These are phyloP conservation scores for Gracilinanus agilis DNA, from an alignment of 2,113 vertebrate genomes.

Conservation along the genomic window DNA sequence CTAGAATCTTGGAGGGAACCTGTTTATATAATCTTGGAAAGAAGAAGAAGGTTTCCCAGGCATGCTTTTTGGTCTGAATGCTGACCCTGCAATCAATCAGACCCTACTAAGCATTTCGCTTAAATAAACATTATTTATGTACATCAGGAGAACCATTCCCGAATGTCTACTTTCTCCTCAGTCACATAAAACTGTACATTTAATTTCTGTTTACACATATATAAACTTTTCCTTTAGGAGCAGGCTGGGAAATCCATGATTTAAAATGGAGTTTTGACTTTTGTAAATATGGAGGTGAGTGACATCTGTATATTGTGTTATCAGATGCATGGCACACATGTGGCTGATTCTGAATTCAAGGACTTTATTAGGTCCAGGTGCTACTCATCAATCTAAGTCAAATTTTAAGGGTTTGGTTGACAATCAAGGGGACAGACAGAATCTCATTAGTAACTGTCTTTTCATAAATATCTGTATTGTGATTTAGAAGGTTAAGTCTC, in stretches of 20 bases:
- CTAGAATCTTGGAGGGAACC: neutral
- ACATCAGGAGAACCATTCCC: slow-evolving; percentile 45
- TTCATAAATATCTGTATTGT: slow-evolving; percentile 36
- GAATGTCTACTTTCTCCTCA: slow-evolving; percentile 50
- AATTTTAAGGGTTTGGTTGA: slow-evolving; percentile 41
- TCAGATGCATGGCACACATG: slow-evolving; percentile 59
- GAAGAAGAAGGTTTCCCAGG: slow-evolving; percentile 51
- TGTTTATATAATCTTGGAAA: slow-evolving; percentile 29
- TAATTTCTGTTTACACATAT: slow-evolving; percentile 64
- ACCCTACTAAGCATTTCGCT: slow-evolving; percentile 50
- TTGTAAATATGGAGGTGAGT: slow-evolving; percentile 71
- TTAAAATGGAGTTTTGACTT: slow-evolving; percentile 66
- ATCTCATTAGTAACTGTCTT: slow-evolving; percentile 43
- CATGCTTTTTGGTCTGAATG: slow-evolving; percentile 45
- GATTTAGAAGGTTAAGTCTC: slow-evolving; percentile 1
- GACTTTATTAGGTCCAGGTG: slow-evolving; percentile 65
- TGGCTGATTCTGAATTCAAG: slow-evolving; percentile 29
- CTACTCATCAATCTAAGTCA: slow-evolving; percentile 34
- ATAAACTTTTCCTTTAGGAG: slow-evolving; percentile 67
- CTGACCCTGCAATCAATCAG: slow-evolving; percentile 45
- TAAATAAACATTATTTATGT: slow-evolving; percentile 70
- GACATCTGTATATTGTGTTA: slow-evolving; percentile 76
- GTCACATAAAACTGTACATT: slow-evolving; percentile 64
- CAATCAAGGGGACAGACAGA: slow-evolving; percentile 17
- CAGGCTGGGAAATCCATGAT: slow-evolving; percentile 65